Evolutionary conservation across 2,113 vertebrate species (phyloP), one percentile per base, ranked within the genome.

Genomic region (Petroica traversi): DNA sequence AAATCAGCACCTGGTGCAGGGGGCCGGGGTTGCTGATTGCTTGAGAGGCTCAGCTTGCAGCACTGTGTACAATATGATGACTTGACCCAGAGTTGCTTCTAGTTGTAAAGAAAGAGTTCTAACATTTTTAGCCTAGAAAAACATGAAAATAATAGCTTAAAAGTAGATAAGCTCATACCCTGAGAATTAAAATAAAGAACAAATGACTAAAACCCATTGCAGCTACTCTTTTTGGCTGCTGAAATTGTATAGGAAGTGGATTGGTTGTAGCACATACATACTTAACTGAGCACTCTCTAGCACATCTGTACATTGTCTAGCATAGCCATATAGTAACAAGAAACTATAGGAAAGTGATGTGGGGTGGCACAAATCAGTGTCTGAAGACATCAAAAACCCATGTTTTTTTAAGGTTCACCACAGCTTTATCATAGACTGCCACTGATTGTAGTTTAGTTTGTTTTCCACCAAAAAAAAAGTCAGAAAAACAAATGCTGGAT

Each of bases 21-120:
- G 72, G 91, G 33, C 69, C 9, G 4, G 69, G 14, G 57, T 89
- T 89, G 92, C 85, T 94, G 91, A 94, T 96, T 90, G 85, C 92
- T 51, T 46, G 78, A 80, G 87, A 95, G 89, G 58, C 88, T 96
- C 69, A 95, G 94, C 86, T 93, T 83, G 83, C 51, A 12, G n/a
- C 15, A 13, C 1, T 3, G 26, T 20, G 36, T 43, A 26, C 84
- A 52, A 15, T 52, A 13, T 34, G 73, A 46, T 46, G 40, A 29
- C 5, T 66, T 64, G 33, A 26, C 77, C 76, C 3, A 2, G 66
- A 48, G 75, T 8, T 59, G 46, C 77, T 62, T 52, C 51, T 38
- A 24, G 34, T 36, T 20, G 5, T 52, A 87, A 85, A 79, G 83
- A 85, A 88, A 52, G 29, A 52, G 29, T 86, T 75, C 62, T 51